Base-by-base conservation (phyloP, 2,797 vertebrate species). In the Parotocinclus haroldoi region DNA sequence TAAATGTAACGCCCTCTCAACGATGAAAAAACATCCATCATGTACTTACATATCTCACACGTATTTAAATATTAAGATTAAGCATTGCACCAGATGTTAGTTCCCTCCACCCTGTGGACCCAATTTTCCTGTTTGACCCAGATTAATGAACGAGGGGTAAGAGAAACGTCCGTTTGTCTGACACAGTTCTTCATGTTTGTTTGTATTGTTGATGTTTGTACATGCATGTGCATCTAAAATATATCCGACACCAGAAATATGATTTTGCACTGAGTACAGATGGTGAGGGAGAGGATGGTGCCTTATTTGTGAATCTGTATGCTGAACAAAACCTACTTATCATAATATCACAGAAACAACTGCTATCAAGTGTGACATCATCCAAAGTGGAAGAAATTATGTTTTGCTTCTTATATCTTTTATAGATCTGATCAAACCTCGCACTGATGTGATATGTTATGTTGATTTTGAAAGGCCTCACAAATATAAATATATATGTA, bases 71-170 rank as follows among this genome's bases (percentile, higher is more conserved):
- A 88, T 86, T 86, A 78, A 87, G 81, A 89, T 88, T 85, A 89
- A 80, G 75, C 80, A 38, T 18, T 9, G 8, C 68, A 78, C 84
- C 87, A 89, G 85, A 87, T 89, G 85, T 87, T 86, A 75, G 18
- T 76, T 85, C 84, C 85, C 81, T 77, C 71, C 45, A 78, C 82
- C 76, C 78, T 54, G 59, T 72, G 82, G 81, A 83, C 82, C 86
- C 88, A 88, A 86, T 87, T 85, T 87, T 82, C 76, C 82, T 85
- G 84, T 88, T 82, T 89, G 88, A 89, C 89, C 88, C 89, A 90
- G 86, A 91, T 90, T 88, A 89, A 78, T 17, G 77, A 83, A 69
- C 82, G 69, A 68, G 74, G 72, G 74, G 66, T 82, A 27, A 56
- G 74, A 19, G 40, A n/a, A 66, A 42, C 58, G 10, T 82, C 73